These are phyloP conservation scores for Cephus cinctus DNA, from an alignment of 1,140 invertebrate genomes.

Conservation along the genomic window DNA sequence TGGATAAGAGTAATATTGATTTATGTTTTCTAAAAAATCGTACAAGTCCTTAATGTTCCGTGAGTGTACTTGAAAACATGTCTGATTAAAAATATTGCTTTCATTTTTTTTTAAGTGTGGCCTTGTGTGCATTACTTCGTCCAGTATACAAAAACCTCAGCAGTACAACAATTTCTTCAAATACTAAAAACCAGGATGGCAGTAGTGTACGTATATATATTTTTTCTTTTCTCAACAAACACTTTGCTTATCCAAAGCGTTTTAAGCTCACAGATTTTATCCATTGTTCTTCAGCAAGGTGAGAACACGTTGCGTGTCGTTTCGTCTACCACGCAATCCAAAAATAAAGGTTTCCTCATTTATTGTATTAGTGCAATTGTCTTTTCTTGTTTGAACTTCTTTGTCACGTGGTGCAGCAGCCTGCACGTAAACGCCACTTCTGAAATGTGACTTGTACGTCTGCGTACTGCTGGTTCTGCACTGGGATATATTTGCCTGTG, in stretches of 20 bases:
- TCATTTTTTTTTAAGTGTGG: slow-evolving; percentile 45
- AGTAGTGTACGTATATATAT: too few relatives aligned
- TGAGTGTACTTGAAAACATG: slow-evolving; percentile 45
- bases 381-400: slow-evolving; percentile 58
- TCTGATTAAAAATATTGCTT: slow-evolving; percentile 51
- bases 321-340: slow-evolving; percentile 56
- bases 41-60: slow-evolving; percentile 31
- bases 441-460: slow-evolving; percentile 58
- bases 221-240: too few relatives aligned
- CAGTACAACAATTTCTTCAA: too few relatives aligned
- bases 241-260: too few relatives aligned
- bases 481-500: slow-evolving; percentile 60
- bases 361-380: slow-evolving; percentile 56
- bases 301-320: too few relatives aligned
- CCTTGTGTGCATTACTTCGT: too few relatives aligned
- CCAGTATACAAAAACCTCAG: too few relatives aligned
- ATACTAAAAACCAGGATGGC: too few relatives aligned
- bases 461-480: slow-evolving; percentile 63
- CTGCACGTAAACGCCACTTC: slow-evolving; percentile 57
- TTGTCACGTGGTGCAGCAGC: slow-evolving; percentile 53
- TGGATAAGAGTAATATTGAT: slow-evolving; percentile 21
- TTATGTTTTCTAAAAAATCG: slow-evolving; percentile 25
- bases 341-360: slow-evolving; percentile 55
- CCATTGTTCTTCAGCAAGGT: too few relatives aligned
- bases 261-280: too few relatives aligned